Evolutionary conservation across 1,140 invertebrate genomes (phyloP).

Genomic region (Drosophila auraria): DNA sequence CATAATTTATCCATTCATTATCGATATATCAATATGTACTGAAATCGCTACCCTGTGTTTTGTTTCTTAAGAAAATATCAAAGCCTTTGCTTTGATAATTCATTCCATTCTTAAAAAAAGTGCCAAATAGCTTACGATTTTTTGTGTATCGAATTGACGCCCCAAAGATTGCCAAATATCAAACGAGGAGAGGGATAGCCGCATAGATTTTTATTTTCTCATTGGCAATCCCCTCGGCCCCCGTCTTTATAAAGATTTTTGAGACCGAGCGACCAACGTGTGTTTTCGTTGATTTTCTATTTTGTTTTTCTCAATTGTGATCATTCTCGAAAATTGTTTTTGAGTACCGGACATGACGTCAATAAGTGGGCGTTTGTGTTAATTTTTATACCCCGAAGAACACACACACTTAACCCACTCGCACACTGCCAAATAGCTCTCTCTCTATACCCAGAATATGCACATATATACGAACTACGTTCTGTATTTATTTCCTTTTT

Average conservation of each 20-base stretch:
- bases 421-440: conserved; percentile 5
- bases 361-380: conserved; percentile 83
- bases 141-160: conserved; percentile 60
- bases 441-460: neutral
- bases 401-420: conserved; percentile 47
- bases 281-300: conserved; percentile 77
- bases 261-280: conserved; percentile 18
- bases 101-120: conserved; percentile 26
- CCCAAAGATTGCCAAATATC: conserved; percentile 45
- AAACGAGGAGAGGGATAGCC: neutral
- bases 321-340: conserved; percentile 84
- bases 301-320: conserved; percentile 83
- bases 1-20: no score
- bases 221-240: conserved; percentile 44
- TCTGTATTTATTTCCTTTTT: conserved; percentile 39
- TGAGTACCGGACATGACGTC: conserved; percentile 83
- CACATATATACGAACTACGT: conserved; percentile 8
- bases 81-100: conserved; percentile 26
- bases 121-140: conserved; percentile 43
- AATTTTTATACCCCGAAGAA: conserved; percentile 67
- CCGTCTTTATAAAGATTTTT: neutral
- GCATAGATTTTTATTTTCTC: conserved; percentile 36
- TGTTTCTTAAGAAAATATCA: conserved; percentile 17
- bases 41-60: no score
- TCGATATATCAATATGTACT: no score